phyloP scores from a whole-genome alignment of 2,113 vertebrate species.

The Amazona guildingii region DNA sequence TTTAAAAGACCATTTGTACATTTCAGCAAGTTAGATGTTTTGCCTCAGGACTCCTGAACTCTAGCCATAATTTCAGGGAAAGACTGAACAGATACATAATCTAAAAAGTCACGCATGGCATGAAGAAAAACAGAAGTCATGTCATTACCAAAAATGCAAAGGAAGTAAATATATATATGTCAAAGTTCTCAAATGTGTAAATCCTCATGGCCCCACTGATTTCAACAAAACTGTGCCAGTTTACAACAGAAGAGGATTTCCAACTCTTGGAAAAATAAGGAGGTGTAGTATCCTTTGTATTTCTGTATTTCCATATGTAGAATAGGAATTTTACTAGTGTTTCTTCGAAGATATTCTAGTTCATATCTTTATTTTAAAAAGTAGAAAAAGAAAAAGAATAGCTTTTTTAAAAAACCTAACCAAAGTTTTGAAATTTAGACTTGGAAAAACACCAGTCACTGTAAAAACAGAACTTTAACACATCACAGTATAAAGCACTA shows the following conservation, averaged over 20 bases:
- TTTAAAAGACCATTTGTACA: constrained; percentile 4
- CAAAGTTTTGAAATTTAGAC: neutral
- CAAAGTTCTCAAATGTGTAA: neutral
- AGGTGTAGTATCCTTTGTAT: neutral
- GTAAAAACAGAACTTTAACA: neutral
- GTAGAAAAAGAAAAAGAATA: neutral
- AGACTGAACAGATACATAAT: neutral
- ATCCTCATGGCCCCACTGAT: neutral
- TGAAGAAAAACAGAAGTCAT: neutral
- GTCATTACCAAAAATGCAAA: neutral
- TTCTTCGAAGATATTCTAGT: neutral
- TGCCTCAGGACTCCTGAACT: neutral
- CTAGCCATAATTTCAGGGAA: neutral
- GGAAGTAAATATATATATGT: neutral
- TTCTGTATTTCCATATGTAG: neutral
- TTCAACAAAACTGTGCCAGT: neutral
- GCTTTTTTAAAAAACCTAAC: neutral
- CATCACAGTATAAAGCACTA: neutral
- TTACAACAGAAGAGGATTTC: neutral
- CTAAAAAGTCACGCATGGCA: neutral
- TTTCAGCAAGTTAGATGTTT: neutral
- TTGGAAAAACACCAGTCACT: neutral
- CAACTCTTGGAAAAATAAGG: neutral
- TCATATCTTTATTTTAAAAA: neutral
- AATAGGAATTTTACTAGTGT: neutral